Percentiles rank a stretch among this genome's conserved stretches.
Evolutionary conservation across 2,888 invertebrate species (phyloP).

Genomic region (Drosophila ezoana): DNA sequence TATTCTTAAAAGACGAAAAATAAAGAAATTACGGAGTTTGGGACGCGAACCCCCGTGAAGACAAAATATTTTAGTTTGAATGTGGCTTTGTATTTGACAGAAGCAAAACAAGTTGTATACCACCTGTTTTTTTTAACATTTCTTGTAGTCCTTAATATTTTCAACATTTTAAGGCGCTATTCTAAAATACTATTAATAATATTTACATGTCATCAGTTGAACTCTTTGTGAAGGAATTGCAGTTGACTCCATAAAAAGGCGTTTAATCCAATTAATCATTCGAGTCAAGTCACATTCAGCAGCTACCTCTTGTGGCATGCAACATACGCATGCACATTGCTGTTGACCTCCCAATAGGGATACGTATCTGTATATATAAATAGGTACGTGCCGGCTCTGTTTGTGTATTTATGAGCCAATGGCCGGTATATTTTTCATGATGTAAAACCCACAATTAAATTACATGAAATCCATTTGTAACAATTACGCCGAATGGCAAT

Average conservation of each 20-base stretch:
- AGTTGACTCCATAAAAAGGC: background rate
- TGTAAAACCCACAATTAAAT: slow-evolving; percentile 82
- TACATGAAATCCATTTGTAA: slow-evolving; percentile 82
- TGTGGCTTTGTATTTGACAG: no score
- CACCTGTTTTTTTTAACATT: no score
- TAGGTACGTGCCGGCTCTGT: slow-evolving; percentile 18
- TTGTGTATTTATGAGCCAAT: slow-evolving; percentile 59
- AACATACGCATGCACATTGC: slow-evolving; percentile 6
- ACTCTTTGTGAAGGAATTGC: background rate
- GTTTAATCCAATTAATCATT: slow-evolving; percentile 14
- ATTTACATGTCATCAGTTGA: background rate
- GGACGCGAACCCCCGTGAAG: no score
- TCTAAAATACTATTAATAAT: background rate
- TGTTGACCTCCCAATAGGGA: slow-evolving; percentile 41
- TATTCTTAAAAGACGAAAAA: no score
- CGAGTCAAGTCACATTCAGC: background rate
- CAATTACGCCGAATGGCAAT: slow-evolving; percentile 81
- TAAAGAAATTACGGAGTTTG: no score
- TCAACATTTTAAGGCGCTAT: no score
- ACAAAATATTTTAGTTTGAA: no score
- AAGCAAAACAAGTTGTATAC: no score
- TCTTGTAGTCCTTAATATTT: no score
- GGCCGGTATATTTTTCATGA: slow-evolving; percentile 76
- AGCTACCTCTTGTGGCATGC: slow-evolving; percentile 9
- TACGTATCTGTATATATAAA: background rate